phyloP scores from a whole-genome alignment of 2,888 invertebrate species.

The Thymelicus lineola region DNA sequence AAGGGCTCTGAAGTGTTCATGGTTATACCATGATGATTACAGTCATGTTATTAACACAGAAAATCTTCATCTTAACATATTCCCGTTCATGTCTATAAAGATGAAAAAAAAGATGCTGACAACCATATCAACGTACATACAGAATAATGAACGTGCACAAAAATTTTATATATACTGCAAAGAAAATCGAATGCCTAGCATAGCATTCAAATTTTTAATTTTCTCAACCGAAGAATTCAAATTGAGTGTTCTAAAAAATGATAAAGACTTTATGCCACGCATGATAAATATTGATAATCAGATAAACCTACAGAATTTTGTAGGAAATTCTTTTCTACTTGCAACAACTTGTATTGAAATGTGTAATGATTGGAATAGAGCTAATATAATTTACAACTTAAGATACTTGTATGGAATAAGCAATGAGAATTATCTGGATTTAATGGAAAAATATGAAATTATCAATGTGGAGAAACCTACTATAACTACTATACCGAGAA shows the following conservation, averaged over 20 bases:
- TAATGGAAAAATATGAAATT: conserved; percentile 51
- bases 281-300: conserved; percentile 25
- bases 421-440: conserved; percentile 55
- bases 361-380: conserved; percentile 9
- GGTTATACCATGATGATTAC: conserved; percentile 58
- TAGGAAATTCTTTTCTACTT: conserved; percentile 56
- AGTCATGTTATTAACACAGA: conserved; percentile 56
- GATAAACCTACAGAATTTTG: conserved; percentile 47
- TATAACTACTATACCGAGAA: no score
- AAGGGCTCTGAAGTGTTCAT: conserved; percentile 60
- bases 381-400: conserved; percentile 41
- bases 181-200: conserved; percentile 46
- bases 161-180: conserved; percentile 60
- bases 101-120: conserved; percentile 62
- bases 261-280: neutral
- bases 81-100: conserved; percentile 65
- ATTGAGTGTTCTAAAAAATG: conserved; percentile 48
- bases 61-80: conserved; percentile 58
- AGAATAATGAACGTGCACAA: conserved; percentile 50
- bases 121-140: conserved; percentile 52
- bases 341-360: conserved; percentile 47
- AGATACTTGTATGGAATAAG: conserved; percentile 52
- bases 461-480: neutral
- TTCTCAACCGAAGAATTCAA: conserved; percentile 59
- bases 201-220: conserved; percentile 60